A percentile compares a stretch with the other conserved stretches of the same genome.
phyloP scores from a whole-genome alignment of 2,797 vertebrate species.

The Fringilla coelebs region DNA sequence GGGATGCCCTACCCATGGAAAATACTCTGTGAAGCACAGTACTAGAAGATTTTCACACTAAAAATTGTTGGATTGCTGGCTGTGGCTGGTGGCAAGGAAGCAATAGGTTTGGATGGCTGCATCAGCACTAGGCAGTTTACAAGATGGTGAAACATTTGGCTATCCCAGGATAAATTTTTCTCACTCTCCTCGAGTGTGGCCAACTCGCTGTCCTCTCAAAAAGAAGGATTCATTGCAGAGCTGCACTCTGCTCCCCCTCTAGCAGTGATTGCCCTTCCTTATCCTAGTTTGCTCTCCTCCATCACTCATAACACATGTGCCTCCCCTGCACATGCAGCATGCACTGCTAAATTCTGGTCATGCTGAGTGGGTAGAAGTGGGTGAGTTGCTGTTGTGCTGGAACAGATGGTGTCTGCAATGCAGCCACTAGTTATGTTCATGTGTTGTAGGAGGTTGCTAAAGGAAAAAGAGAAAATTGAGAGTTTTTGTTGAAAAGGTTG shows the following conservation, averaged over 20 bases:
- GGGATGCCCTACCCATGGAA: background rate
- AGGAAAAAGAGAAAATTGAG: background rate
- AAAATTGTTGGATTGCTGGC: background rate
- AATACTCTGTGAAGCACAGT: background rate
- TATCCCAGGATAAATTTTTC: background rate
- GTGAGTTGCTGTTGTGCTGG: constrained; percentile 48
- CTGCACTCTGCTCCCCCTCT: background rate
- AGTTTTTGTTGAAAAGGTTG: background rate
- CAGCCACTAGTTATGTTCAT: constrained; percentile 21
- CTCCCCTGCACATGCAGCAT: background rate
- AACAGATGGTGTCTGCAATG: constrained; percentile 59
- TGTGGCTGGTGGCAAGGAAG: background rate
- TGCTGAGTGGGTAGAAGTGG: constrained; percentile 47
- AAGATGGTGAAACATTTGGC: background rate
- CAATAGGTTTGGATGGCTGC: background rate
- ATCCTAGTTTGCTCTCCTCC: background rate
- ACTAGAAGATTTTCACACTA: background rate
- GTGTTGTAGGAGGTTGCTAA: constrained; percentile 52
- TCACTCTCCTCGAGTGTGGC: background rate
- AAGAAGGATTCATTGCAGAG: background rate
- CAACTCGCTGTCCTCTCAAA: fast-evolving
- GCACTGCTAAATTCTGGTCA: constrained; percentile 29
- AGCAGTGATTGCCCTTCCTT: background rate
- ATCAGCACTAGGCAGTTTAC: background rate
- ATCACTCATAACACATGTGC: background rate